phyloP scores from a whole-genome alignment of 2,797 vertebrate species.

The Sebastes reedi region DNA sequence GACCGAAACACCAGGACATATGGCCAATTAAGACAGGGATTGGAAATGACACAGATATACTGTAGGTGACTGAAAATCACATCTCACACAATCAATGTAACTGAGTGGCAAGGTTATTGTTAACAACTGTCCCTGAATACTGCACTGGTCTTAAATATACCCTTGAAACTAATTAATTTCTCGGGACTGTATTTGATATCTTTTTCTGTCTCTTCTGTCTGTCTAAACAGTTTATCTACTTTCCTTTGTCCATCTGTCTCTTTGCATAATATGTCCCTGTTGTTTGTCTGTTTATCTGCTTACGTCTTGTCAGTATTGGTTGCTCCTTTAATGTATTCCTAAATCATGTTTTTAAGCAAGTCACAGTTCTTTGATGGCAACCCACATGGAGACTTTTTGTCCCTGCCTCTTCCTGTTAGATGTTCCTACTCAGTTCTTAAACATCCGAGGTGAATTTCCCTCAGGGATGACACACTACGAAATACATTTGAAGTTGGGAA shows the following conservation, averaged over 20 bases:
- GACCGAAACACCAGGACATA: conserved; percentile 65
- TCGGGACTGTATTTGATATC: background rate
- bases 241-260: background rate
- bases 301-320: background rate
- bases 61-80: conserved; percentile 20
- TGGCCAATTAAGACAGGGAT: conserved; percentile 72
- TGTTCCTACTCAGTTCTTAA: background rate
- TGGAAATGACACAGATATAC: conserved; percentile 39
- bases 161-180: background rate
- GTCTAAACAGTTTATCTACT: background rate
- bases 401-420: background rate
- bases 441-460: background rate
- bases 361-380: background rate
- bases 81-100: conserved; percentile 21
- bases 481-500: background rate
- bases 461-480: background rate
- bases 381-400: background rate
- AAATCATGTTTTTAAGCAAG: background rate
- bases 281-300: background rate
- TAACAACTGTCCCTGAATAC: background rate
- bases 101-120: conserved; percentile 14
- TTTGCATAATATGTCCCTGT: background rate
- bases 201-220: background rate
- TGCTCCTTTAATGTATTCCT: background rate
- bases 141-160: background rate